Evolutionary conservation across 2,797 vertebrate species (phyloP).

Genomic region (Macropus fuliginosus): DNA sequence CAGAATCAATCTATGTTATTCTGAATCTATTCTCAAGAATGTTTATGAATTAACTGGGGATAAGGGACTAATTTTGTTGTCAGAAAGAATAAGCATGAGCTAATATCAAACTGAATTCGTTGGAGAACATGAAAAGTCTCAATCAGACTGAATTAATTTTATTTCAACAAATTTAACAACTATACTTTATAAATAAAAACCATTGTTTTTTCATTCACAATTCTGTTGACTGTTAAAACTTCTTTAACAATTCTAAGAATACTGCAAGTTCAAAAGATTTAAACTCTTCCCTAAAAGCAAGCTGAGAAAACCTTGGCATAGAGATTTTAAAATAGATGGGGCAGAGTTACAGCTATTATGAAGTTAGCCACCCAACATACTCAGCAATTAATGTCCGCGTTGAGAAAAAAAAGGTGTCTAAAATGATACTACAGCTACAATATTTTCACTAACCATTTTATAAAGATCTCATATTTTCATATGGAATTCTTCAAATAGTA

Average conservation of each 20-base stretch:
- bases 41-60: slow-evolving; percentile 37
- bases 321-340: slow-evolving; percentile 5
- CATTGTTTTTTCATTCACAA: background rate
- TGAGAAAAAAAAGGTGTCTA: background rate
- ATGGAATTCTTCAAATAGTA: background rate
- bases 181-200: background rate
- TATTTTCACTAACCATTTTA: background rate
- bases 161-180: slow-evolving; percentile 4
- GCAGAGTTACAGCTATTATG: background rate
- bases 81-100: slow-evolving; percentile 19
- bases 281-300: background rate
- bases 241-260: slow-evolving; percentile 7
- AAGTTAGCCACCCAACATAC: background rate
- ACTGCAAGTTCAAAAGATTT: background rate
- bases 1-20: slow-evolving; percentile 26
- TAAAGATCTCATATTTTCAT: slow-evolving; percentile 17
- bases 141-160: slow-evolving; percentile 17
- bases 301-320: background rate
- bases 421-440: background rate
- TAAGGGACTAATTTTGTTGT: slow-evolving; percentile 26
- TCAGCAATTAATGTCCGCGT: background rate
- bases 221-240: background rate
- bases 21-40: slow-evolving; percentile 21
- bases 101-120: slow-evolving; percentile 19
- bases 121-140: background rate